Evolutionary conservation across 2,888 invertebrate genomes (phyloP).

Genomic region (Diaphora mendica): DNA sequence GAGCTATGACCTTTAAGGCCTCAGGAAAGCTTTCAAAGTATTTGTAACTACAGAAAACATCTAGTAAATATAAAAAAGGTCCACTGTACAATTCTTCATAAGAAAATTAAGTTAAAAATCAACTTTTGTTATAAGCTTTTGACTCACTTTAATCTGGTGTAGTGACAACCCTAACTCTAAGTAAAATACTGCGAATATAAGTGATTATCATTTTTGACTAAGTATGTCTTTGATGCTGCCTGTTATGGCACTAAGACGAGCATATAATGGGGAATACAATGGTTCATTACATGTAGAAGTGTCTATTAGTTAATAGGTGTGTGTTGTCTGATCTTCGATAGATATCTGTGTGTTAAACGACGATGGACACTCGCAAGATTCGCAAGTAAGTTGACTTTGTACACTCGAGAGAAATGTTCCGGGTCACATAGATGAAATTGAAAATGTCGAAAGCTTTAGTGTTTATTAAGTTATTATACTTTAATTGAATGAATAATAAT

Average conservation of each 20-base stretch:
- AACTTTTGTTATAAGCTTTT: no score
- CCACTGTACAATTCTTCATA: no score
- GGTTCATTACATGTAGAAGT: background rate
- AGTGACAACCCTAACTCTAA: constrained; percentile 8
- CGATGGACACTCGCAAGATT: background rate
- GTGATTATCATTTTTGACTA: constrained; percentile 27
- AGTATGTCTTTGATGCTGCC: constrained; percentile 8
- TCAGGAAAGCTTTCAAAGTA: no score
- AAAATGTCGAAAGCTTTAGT: no score
- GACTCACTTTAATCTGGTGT: no score
- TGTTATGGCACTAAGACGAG: constrained; percentile 14
- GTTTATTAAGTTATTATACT: no score
- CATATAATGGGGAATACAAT: constrained; percentile 3
- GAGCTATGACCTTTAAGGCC: background rate
- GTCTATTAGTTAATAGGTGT: background rate
- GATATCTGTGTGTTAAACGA: background rate
- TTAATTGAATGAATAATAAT: no score
- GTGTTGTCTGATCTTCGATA: constrained; percentile 2
- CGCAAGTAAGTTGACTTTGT: constrained; percentile 5
- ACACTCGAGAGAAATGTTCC: background rate
- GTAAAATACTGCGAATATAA: constrained; percentile 22
- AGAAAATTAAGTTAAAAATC: no score
- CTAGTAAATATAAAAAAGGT: no score
- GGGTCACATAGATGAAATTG: background rate
- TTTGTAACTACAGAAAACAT: no score